Conservation (phyloP, 1,140 invertebrate species). For the Leguminivora glycinivorella region DNA sequence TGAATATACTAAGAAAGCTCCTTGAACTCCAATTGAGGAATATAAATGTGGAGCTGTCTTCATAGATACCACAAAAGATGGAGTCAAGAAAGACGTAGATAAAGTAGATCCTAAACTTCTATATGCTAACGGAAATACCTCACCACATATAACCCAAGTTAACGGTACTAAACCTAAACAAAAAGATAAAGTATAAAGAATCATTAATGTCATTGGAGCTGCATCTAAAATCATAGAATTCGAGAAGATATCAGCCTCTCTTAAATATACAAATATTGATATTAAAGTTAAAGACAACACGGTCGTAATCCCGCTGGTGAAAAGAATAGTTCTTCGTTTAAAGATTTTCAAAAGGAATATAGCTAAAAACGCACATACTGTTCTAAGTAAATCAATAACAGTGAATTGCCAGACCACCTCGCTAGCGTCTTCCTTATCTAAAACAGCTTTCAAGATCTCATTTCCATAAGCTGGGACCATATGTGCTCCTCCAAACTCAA, state of each 20-base stretch:
- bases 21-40: conserved; percentile 66
- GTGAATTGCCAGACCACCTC: conserved; percentile 72
- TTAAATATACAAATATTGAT: conserved; percentile 66
- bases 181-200: conserved; percentile 64
- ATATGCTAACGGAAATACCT: conserved; percentile 71
- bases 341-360: conserved; percentile 69
- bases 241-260: conserved; percentile 53
- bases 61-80: conserved; percentile 73
- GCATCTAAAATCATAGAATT: conserved; percentile 52
- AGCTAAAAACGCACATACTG: conserved; percentile 65
- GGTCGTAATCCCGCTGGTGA: conserved; percentile 65
- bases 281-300: conserved; percentile 61
- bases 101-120: conserved; percentile 71
- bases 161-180: conserved; percentile 69
- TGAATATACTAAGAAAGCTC: conserved; percentile 69
- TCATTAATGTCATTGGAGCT: conserved; percentile 65
- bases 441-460: conserved; percentile 61
- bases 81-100: conserved; percentile 70
- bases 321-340: conserved; percentile 65
- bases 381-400: conserved; percentile 67
- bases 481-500: conserved; percentile 70
- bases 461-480: conserved; percentile 72
- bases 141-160: conserved; percentile 74
- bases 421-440: conserved; percentile 55
- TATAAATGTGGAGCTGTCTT: conserved; percentile 72